phyloP scores from a whole-genome alignment of 2,888 invertebrate genomes.

The Oscheius sp. region DNA sequence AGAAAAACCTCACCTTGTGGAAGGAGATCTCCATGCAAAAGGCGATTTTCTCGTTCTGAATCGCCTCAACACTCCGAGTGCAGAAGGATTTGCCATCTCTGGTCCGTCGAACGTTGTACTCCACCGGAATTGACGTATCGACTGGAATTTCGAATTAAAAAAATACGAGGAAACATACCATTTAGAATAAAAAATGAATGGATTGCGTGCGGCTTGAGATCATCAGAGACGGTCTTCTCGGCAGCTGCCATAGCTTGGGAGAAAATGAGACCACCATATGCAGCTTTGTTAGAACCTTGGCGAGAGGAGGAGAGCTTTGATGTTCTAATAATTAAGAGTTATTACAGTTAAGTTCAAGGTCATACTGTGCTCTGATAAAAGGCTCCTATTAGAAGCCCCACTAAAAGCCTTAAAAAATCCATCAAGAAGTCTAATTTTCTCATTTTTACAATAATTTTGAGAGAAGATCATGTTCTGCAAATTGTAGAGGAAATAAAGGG shows the following conservation, averaged over 20 bases:
- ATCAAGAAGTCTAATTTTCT: no score
- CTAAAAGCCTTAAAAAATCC: no score
- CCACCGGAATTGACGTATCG: constrained; percentile 67
- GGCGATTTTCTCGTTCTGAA: constrained; percentile 71
- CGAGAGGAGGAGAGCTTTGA: constrained; percentile 41
- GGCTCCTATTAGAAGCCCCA: no score
- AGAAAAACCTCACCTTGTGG: constrained; percentile 45
- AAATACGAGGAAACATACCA: constrained; percentile 38
- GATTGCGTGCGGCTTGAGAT: constrained; percentile 60
- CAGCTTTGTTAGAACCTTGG: constrained; percentile 48
- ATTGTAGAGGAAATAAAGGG: no score
- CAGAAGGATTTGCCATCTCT: constrained; percentile 70
- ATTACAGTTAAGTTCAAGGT: background rate
- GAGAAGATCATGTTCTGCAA: background rate
- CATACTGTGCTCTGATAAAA: background rate
- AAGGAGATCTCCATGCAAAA: constrained; percentile 69
- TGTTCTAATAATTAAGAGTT: constrained; percentile 33
- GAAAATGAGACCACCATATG: constrained; percentile 66
- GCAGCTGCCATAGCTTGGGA: constrained; percentile 63
- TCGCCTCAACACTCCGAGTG: constrained; percentile 70
- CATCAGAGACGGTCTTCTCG: constrained; percentile 55
- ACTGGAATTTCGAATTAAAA: constrained; percentile 42
- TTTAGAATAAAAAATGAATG: constrained; percentile 66
- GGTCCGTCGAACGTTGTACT: constrained; percentile 71
- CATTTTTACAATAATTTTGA: background rate